These are phyloP conservation scores for Tanypteryx hageni DNA, from an alignment of 2,888 invertebrate species.

Conservation along the genomic window DNA sequence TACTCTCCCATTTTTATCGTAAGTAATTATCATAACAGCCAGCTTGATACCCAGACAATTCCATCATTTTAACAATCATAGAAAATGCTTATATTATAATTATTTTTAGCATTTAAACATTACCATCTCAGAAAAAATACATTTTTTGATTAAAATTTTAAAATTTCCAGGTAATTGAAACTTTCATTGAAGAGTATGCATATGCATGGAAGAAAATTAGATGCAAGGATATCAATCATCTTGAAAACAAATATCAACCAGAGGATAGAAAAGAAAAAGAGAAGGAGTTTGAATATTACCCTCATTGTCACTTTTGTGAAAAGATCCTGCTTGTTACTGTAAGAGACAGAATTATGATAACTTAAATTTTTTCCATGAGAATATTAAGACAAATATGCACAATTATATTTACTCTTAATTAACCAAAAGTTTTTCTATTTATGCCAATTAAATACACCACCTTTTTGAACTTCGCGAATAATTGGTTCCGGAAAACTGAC, in stretches of 20 bases:
- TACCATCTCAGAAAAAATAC: not conserved
- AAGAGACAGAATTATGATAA: too few species aligned
- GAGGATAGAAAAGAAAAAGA: not conserved
- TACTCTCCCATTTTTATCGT: not conserved
- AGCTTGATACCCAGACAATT: too few species aligned
- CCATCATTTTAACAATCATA: too few species aligned
- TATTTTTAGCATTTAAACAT: not conserved
- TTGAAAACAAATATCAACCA: not conserved
- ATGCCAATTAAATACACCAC: too few species aligned
- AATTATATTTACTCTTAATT: too few species aligned
- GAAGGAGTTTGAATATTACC: not conserved
- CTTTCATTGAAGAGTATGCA: conserved; percentile 13
- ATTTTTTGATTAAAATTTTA: not conserved
- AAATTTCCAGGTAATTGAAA: not conserved
- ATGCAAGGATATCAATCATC: not conserved
- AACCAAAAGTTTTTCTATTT: too few species aligned
- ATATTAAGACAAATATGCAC: too few species aligned
- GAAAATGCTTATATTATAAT: too few species aligned
- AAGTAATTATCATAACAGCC: not conserved
- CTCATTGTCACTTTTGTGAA: not conserved
- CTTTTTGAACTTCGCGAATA: too few species aligned
- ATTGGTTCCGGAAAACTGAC: too few species aligned
- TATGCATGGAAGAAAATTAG: not conserved
- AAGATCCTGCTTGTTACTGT: not conserved
- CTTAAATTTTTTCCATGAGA: too few species aligned